Conservation (phyloP, 2,113 vertebrate species). For the Raja brachyura region DNA sequence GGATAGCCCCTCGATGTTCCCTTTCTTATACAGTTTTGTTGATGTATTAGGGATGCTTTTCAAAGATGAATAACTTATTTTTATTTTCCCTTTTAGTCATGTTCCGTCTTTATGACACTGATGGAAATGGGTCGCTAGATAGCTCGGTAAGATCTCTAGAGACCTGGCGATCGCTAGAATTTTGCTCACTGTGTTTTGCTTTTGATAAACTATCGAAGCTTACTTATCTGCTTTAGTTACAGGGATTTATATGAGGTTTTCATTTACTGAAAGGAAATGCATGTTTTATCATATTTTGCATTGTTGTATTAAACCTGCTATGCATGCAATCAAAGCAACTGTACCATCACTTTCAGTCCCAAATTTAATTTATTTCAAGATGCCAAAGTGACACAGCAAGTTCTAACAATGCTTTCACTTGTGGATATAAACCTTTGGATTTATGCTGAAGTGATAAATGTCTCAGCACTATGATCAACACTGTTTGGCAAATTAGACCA, state of each 20-base stretch:
- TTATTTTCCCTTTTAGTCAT: slow-evolving; percentile 59
- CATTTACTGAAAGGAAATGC: neutral
- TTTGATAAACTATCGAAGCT: neutral
- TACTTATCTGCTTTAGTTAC: neutral
- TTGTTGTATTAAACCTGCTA: neutral
- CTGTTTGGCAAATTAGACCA: neutral
- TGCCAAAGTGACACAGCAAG: neutral
- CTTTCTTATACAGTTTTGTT: neutral
- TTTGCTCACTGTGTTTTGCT: neutral
- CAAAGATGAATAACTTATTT: slow-evolving; percentile 24
- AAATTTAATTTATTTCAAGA: neutral
- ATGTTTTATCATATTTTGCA: neutral
- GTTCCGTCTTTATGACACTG: slow-evolving; percentile 75
- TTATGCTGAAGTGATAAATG: neutral
- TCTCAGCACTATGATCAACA: neutral
- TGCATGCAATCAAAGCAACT: neutral
- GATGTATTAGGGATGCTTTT: neutral
- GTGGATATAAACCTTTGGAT: neutral
- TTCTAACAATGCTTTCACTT: neutral
- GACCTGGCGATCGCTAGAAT: neutral
- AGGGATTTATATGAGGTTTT: neutral
- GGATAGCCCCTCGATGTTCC: neutral
- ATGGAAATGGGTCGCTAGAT: slow-evolving; percentile 72
- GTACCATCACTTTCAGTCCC: neutral
- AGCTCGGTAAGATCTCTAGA: slow-evolving; percentile 62